Conservation (phyloP, 2,797 vertebrate genomes). For the Parambassis ranga region DNA sequence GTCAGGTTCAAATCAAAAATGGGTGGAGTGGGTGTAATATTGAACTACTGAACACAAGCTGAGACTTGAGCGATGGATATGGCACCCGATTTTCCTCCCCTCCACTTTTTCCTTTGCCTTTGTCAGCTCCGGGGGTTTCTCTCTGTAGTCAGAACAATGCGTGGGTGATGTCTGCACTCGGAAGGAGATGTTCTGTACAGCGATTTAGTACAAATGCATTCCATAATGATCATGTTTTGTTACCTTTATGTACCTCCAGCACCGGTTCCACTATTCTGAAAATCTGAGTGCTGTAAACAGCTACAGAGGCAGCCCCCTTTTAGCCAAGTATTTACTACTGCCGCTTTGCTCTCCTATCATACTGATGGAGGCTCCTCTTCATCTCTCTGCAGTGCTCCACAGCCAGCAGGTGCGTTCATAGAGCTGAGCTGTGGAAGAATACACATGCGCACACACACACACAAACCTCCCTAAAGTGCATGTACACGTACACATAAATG, state of each 20-base stretch:
- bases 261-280: slow-evolving; percentile 65
- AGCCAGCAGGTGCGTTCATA: slow-evolving; percentile 64
- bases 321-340: slow-evolving; percentile 68
- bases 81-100: slow-evolving; percentile 68
- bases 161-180: slow-evolving; percentile 80
- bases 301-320: slow-evolving; percentile 71
- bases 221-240: slow-evolving; percentile 86
- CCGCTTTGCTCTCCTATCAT: slow-evolving; percentile 60
- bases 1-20: slow-evolving; percentile 83
- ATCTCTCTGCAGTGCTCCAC: slow-evolving; percentile 55
- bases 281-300: slow-evolving; percentile 66
- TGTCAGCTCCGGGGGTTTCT: slow-evolving; percentile 83
- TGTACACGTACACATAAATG: slow-evolving; percentile 11
- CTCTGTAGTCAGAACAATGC: slow-evolving; percentile 82
- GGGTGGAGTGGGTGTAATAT: slow-evolving; percentile 77
- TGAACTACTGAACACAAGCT: slow-evolving; percentile 78
- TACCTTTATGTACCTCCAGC: slow-evolving; percentile 78
- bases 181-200: slow-evolving; percentile 81
- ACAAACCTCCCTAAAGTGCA: slow-evolving; percentile 5
- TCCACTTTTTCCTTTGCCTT: slow-evolving; percentile 72
- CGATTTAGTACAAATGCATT: slow-evolving; percentile 84
- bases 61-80: slow-evolving; percentile 72
- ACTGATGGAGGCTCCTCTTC: slow-evolving; percentile 56
- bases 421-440: slow-evolving; percentile 20
- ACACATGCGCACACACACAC: slow-evolving; percentile 5